A percentile compares a stretch with the other conserved stretches of the same genome.
Conservation (phyloP, 2,888 invertebrate genomes). For the Heliconius ethilla region DNA sequence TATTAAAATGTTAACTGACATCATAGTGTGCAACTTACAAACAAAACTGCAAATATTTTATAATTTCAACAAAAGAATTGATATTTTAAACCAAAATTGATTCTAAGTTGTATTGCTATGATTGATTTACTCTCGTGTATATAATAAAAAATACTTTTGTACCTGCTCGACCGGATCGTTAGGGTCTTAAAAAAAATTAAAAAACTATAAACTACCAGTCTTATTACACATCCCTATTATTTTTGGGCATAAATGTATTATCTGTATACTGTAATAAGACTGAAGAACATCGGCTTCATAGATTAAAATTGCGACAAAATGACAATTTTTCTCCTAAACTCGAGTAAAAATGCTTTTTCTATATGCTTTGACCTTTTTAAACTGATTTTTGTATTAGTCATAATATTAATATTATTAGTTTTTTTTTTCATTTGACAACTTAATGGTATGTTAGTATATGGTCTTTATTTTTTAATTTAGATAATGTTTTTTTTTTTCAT, state of each 20-base stretch:
- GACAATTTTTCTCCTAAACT: neutral
- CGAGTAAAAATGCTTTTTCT: slow-evolving; percentile 12
- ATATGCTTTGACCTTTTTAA: slow-evolving; percentile 29
- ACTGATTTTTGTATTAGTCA: slow-evolving; percentile 30
- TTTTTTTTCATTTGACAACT: slow-evolving; percentile 34
- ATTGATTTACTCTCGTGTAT: slow-evolving; percentile 64
- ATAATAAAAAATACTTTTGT: slow-evolving; percentile 73
- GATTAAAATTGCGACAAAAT: neutral
- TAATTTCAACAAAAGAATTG: neutral
- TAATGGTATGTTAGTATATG: slow-evolving; percentile 30
- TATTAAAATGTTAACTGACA: slow-evolving; percentile 10
- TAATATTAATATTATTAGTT: slow-evolving; percentile 26
- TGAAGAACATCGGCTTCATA: slow-evolving; percentile 7
- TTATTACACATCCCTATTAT: slow-evolving; percentile 5
- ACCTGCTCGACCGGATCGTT: slow-evolving; percentile 71
- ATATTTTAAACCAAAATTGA: slow-evolving; percentile 14
- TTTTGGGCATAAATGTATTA: slow-evolving; percentile 9
- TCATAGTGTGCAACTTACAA: slow-evolving; percentile 10
- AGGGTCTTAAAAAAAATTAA: slow-evolving; percentile 50
- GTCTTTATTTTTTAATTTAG: slow-evolving; percentile 42
- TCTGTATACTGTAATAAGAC: slow-evolving; percentile 22
- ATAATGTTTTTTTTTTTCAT: slow-evolving; percentile 50
- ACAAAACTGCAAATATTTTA: neutral
- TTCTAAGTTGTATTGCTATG: slow-evolving; percentile 32
- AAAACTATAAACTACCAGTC: neutral